Evolutionary conservation across 2,797 vertebrate genomes (phyloP).

Genomic region (Liasis olivaceus): DNA sequence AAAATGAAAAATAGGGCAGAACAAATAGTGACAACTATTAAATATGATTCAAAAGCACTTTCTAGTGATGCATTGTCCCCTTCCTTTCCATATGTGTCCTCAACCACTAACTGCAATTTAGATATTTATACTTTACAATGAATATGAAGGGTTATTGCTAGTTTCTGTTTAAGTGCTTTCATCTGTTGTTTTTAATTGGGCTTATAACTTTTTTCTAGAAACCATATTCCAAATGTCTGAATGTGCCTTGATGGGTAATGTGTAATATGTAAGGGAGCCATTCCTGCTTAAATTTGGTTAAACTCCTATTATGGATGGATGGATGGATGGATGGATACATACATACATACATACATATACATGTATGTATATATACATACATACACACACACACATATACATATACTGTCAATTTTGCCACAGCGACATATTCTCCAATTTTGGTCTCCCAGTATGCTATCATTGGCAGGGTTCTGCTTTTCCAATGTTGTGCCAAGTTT

Average conservation of each 20-base stretch:
- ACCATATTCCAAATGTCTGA: neutral
- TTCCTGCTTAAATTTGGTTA: neutral
- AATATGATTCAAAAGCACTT: neutral
- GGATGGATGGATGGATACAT: too few species aligned
- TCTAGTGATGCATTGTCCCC: neutral
- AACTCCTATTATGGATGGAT: neutral
- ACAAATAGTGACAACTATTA: neutral
- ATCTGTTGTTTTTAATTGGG: neutral
- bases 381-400: too few species aligned
- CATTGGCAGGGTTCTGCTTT: neutral
- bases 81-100: neutral
- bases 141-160: neutral
- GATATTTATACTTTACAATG: neutral
- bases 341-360: too few species aligned
- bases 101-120: neutral
- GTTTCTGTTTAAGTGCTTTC: neutral
- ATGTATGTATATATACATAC: too few species aligned
- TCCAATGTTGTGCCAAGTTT: neutral
- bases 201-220: neutral
- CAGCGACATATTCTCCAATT: too few species aligned
- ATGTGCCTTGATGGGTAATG: neutral
- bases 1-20: neutral
- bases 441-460: neutral
- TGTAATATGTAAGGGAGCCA: neutral
- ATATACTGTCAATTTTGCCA: neutral